phyloP scores from a whole-genome alignment of 2,113 vertebrate genomes.

The Channa argus region DNA sequence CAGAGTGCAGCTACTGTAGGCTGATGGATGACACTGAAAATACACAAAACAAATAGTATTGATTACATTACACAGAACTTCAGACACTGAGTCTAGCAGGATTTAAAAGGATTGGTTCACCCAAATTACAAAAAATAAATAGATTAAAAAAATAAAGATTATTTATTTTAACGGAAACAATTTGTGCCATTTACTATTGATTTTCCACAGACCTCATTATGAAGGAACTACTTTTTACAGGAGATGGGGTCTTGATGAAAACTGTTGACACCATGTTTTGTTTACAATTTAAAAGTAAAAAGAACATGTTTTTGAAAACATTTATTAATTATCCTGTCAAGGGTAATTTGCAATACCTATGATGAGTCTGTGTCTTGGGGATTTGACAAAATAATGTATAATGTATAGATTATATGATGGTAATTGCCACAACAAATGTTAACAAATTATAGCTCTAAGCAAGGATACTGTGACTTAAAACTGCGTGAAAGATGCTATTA shows the following conservation, averaged over 20 bases:
- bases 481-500: no score
- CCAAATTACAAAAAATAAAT: slow-evolving; percentile 16
- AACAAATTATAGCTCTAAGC: no score
- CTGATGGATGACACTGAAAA: slow-evolving; percentile 42
- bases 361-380: not conserved
- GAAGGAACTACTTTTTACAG: not conserved
- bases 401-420: no score
- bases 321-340: not conserved
- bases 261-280: not conserved
- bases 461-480: no score
- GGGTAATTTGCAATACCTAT: not conserved
- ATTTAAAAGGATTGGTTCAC: slow-evolving; percentile 14
- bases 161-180: no score
- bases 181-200: not conserved
- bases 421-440: no score
- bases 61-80: slow-evolving; percentile 5
- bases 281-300: no score
- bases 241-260: slow-evolving; percentile 4
- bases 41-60: slow-evolving; percentile 40
- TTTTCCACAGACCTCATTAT: not conserved
- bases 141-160: no score
- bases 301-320: no score
- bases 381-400: not conserved
- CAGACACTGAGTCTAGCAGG: slow-evolving; percentile 1
- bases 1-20: not conserved